A percentile compares a stretch with the other conserved stretches of the same genome.
phyloP scores from a whole-genome alignment of 2,888 invertebrate genomes.

The Dorcus hopei region DNA sequence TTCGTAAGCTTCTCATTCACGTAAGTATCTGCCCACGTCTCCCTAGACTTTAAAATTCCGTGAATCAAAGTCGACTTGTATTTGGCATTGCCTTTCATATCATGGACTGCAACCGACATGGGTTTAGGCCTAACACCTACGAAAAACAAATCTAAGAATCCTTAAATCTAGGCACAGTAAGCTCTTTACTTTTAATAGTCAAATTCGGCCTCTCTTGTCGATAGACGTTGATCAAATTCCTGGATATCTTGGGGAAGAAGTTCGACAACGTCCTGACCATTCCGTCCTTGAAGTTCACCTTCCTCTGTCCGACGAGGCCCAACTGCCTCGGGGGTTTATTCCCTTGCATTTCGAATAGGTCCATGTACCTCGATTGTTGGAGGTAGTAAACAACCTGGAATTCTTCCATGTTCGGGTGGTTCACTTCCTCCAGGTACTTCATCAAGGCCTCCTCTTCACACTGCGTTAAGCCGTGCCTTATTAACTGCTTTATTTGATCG shows the following conservation, averaged over 20 bases:
- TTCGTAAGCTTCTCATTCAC: slow-evolving; percentile 41
- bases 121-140: slow-evolving; percentile 56
- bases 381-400: slow-evolving; percentile 69
- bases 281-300: slow-evolving; percentile 29
- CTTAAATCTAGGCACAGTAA: not conserved
- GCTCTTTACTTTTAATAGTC: slow-evolving; percentile 34
- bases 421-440: slow-evolving; percentile 58
- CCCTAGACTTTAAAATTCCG: slow-evolving; percentile 51
- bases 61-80: slow-evolving; percentile 52
- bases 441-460: slow-evolving; percentile 68
- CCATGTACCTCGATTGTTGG: slow-evolving; percentile 57
- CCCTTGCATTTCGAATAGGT: slow-evolving; percentile 50
- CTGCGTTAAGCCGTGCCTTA: slow-evolving; percentile 60
- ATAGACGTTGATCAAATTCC: slow-evolving; percentile 36
- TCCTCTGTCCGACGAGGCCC: slow-evolving; percentile 38
- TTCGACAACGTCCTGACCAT: slow-evolving; percentile 36
- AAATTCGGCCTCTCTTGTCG: slow-evolving; percentile 34
- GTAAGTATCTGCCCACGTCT: slow-evolving; percentile 48
- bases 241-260: slow-evolving; percentile 38
- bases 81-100: slow-evolving; percentile 38
- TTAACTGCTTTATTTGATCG: slow-evolving; percentile 56
- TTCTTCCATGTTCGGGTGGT: slow-evolving; percentile 59
- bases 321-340: slow-evolving; percentile 7
- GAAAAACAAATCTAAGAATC: slow-evolving; percentile 28
- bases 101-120: slow-evolving; percentile 58